phyloP scores from a whole-genome alignment of 2,113 vertebrate genomes.

The Xiphophorus hellerii region DNA sequence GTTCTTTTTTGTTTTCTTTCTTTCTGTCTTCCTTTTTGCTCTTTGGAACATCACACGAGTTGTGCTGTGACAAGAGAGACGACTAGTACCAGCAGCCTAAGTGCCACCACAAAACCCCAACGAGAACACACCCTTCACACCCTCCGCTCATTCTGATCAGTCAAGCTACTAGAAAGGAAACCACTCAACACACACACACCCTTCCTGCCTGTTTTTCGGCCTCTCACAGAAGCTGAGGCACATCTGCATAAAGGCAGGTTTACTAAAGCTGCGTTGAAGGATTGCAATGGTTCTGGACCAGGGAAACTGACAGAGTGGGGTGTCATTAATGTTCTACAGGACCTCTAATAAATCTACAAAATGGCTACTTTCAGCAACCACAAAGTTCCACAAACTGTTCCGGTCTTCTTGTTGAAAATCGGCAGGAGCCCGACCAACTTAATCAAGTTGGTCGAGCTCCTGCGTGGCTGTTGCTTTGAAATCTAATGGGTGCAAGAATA shows the following conservation, averaged over 20 bases:
- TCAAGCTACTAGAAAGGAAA: slow-evolving; percentile 78
- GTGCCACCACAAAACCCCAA: slow-evolving; percentile 69
- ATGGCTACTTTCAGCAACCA: not conserved
- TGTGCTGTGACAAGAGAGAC: not conserved
- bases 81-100: slow-evolving; percentile 21
- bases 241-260: not conserved
- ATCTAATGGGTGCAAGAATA: slow-evolving; percentile 27
- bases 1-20: not conserved
- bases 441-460: slow-evolving; percentile 1
- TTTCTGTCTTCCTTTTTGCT: not conserved
- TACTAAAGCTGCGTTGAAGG: not conserved
- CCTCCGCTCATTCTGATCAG: slow-evolving; percentile 64
- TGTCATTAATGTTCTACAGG: not conserved
- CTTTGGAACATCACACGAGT: not conserved
- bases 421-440: not conserved
- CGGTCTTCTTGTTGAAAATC: not conserved
- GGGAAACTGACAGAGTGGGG: not conserved
- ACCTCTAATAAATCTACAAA: not conserved
- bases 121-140: slow-evolving; percentile 75
- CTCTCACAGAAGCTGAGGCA: slow-evolving; percentile 33
- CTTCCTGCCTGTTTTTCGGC: slow-evolving; percentile 77
- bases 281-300: not conserved
- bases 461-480: not conserved
- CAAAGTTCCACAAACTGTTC: not conserved
- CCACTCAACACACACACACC: slow-evolving; percentile 74